Percentiles rank a stretch among this genome's conserved stretches.
phyloP scores from a whole-genome alignment of 2,113 vertebrate species.

The Carassius gibelio region DNA sequence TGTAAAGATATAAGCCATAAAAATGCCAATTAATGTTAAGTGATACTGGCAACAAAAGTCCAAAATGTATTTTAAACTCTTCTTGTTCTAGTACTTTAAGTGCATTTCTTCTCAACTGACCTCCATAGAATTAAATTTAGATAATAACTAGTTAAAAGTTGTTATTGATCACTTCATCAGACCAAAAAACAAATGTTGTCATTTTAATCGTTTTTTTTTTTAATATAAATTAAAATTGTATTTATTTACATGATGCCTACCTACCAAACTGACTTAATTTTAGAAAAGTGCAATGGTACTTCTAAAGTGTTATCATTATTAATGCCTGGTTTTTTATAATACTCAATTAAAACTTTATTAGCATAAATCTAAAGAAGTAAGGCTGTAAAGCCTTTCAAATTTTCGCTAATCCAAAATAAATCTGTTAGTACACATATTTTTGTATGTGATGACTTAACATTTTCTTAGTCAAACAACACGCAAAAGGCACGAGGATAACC shows the following conservation, averaged over 20 bases:
- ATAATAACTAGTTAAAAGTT: slow-evolving; percentile 1
- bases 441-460: not conserved
- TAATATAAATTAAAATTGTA: slow-evolving; percentile 39
- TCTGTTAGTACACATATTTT: slow-evolving; percentile 11
- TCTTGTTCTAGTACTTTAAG: not conserved
- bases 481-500: slow-evolving; percentile 71
- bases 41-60: not conserved
- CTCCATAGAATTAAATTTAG: not conserved
- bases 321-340: slow-evolving; percentile 46
- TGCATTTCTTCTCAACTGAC: slow-evolving; percentile 11
- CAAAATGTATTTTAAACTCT: not conserved
- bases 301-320: slow-evolving; percentile 53
- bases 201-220: not conserved
- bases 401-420: slow-evolving; percentile 42
- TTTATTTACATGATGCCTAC: slow-evolving; percentile 47
- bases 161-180: not conserved
- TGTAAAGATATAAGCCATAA: slow-evolving; percentile 24
- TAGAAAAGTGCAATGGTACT: slow-evolving; percentile 63
- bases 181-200: not conserved
- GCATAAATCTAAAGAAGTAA: slow-evolving; percentile 34
- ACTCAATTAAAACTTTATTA: slow-evolving; percentile 14
- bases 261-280: slow-evolving; percentile 26
- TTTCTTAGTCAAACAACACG: slow-evolving; percentile 37
- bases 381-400: slow-evolving; percentile 39
- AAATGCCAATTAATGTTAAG: not conserved